These are phyloP conservation scores for Lamellibrachia luymesi DNA, from an alignment of 1,140 invertebrate species.

Conservation along the genomic window DNA sequence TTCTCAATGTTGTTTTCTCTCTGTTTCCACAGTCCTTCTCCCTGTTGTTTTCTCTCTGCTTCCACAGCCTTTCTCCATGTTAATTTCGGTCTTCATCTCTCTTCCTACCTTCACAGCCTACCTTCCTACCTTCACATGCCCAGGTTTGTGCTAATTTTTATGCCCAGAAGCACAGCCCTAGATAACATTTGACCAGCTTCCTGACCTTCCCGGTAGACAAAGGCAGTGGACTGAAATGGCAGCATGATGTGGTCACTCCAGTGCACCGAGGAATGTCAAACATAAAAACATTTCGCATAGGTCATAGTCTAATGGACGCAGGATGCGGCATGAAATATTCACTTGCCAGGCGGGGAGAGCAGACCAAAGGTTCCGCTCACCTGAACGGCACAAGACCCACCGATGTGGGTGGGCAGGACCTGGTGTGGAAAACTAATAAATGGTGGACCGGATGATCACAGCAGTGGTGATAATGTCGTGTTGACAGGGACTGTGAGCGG, in stretches of 20 bases:
- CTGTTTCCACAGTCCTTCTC: no score
- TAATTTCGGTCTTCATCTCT: no score
- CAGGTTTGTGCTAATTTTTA: no score
- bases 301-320: background rate
- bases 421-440: background rate
- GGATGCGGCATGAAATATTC: background rate
- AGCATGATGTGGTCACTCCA: background rate
- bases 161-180: background rate
- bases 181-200: background rate
- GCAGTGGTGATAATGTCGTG: background rate
- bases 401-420: background rate
- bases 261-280: background rate
- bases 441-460: background rate
- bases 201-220: background rate
- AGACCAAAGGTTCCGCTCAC: background rate
- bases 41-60: no score
- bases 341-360: background rate
- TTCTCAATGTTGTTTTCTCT: no score
- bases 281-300: background rate
- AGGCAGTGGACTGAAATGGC: background rate
- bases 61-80: no score
- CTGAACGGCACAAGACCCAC: background rate
- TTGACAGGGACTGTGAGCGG: background rate
- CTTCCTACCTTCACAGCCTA: no score
- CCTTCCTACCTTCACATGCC: no score